Evolutionary conservation across 2,797 vertebrate species (phyloP).

Genomic region (Chrosomus eos): DNA sequence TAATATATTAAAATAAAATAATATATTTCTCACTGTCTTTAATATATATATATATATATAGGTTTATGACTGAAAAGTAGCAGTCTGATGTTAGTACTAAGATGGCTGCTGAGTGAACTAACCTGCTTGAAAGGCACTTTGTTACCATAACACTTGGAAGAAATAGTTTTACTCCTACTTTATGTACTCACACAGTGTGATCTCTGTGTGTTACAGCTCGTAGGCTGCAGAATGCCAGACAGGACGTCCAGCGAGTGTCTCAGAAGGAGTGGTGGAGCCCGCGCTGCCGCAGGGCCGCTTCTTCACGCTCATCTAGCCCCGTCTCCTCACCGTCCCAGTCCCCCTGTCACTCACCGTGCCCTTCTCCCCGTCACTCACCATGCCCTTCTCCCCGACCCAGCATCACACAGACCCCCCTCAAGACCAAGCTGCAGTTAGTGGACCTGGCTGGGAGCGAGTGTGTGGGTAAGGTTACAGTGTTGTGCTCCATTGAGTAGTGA

Average conservation of each 20-base stretch:
- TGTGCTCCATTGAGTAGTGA: background rate
- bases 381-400: constrained; percentile 70
- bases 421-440: constrained; percentile 84
- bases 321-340: constrained; percentile 59
- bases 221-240: constrained; percentile 69
- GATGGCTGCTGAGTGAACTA: background rate
- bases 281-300: constrained; percentile 69
- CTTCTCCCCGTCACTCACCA: constrained; percentile 71
- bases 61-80: background rate
- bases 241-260: constrained; percentile 63
- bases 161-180: background rate
- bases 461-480: constrained; percentile 68
- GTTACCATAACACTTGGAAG: background rate
- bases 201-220: constrained; percentile 60
- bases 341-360: constrained; percentile 69
- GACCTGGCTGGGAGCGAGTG: constrained; percentile 89
- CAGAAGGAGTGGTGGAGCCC: constrained; percentile 77
- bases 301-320: constrained; percentile 62
- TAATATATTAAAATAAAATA: too few species aligned
- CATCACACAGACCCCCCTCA: constrained; percentile 66
- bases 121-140: background rate
- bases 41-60: too few species aligned
- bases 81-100: background rate
- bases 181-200: background rate
- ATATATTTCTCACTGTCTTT: too few species aligned